Evolutionary conservation across 2,888 invertebrate genomes (phyloP).

Genomic region (Nezara viridula): DNA sequence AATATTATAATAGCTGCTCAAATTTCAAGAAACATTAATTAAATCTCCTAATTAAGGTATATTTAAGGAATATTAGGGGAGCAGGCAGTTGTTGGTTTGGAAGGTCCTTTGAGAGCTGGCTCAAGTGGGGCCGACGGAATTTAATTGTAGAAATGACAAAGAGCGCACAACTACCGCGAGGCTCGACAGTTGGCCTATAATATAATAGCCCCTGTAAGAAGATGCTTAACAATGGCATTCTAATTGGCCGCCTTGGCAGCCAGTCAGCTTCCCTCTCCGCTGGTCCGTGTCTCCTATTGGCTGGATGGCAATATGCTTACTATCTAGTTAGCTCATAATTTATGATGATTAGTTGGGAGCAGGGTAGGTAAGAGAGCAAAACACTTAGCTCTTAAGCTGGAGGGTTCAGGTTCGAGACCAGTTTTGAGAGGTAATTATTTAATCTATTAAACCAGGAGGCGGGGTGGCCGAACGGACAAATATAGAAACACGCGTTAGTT

Average conservation of each 20-base stretch:
- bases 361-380: too few relatives aligned
- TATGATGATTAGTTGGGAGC: not conserved
- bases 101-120: not conserved
- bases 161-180: not conserved
- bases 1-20: too few relatives aligned
- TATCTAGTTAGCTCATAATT: not conserved
- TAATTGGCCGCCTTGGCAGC: not conserved
- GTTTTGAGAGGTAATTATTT: too few relatives aligned
- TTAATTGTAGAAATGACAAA: not conserved
- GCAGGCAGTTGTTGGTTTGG: not conserved
- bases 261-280: not conserved
- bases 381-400: too few relatives aligned
- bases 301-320: not conserved
- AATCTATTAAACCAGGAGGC: too few relatives aligned
- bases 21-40: not conserved
- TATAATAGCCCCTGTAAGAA: not conserved
- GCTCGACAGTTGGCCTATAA: constrained; percentile 15
- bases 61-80: not conserved
- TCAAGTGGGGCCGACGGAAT: not conserved
- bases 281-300: not conserved
- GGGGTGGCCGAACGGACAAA: too few relatives aligned
- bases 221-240: not conserved
- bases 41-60: not conserved
- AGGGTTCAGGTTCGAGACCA: too few relatives aligned
- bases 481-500: too few relatives aligned